Percentiles rank a stretch among this genome's conserved stretches.
Evolutionary conservation across 2,888 invertebrate genomes (phyloP).

Genomic region (Hybos culiciformis): DNA sequence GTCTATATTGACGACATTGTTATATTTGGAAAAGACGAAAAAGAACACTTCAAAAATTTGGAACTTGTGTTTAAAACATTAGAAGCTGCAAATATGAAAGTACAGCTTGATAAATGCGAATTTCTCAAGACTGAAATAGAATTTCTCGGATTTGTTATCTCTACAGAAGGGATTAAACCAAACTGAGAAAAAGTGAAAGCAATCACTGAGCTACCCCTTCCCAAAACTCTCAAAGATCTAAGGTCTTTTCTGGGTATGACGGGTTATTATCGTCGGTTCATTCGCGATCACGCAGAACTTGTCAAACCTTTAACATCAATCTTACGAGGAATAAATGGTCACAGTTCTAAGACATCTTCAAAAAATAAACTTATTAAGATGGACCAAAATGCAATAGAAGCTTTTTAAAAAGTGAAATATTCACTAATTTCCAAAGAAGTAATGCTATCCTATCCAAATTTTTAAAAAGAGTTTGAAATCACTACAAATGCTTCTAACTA

Average conservation of each 20-base stretch:
- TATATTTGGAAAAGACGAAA: neutral
- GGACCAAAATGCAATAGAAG: neutral
- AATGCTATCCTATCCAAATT: neutral
- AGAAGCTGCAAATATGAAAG: too few relatives aligned
- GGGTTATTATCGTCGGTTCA: neutral
- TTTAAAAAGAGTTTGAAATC: neutral
- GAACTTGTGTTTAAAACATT: too few relatives aligned
- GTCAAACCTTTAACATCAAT: neutral
- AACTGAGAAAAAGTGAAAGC: neutral
- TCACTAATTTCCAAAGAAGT: neutral
- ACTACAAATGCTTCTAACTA: neutral
- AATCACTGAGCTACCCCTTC: neutral
- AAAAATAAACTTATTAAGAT: neutral
- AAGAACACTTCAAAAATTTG: too few relatives aligned
- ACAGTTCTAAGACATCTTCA: neutral
- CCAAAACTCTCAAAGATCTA: neutral
- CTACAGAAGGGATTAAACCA: neutral
- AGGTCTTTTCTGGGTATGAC: neutral
- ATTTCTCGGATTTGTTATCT: neutral
- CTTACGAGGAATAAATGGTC: neutral
- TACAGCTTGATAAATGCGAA: too few relatives aligned
- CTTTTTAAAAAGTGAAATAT: neutral
- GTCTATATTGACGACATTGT: neutral
- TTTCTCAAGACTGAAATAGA: neutral
- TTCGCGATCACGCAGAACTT: neutral